Conservation (phyloP, 2,797 vertebrate genomes). For the Poeciliopsis paucimaculata region DNA sequence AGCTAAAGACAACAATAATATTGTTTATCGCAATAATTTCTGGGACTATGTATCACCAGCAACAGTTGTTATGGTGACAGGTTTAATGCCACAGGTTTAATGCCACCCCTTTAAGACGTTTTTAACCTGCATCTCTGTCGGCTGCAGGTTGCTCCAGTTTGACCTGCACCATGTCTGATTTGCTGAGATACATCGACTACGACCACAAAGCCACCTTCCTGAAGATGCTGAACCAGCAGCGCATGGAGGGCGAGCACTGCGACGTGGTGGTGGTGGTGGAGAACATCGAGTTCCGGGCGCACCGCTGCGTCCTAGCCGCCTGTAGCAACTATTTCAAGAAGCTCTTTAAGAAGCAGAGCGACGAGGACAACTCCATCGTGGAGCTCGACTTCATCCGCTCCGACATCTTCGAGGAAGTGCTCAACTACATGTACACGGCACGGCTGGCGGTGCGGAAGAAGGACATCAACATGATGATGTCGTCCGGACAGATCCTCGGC, state of each 20-base stretch:
- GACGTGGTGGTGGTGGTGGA: conserved; percentile 96
- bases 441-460: conserved; percentile 94
- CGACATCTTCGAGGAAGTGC: conserved; percentile 95
- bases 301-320: conserved; percentile 92
- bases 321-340: conserved; percentile 98
- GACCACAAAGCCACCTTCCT: conserved; percentile 96
- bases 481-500: conserved; percentile 92
- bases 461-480: conserved; percentile 98
- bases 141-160: conserved; percentile 62
- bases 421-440: conserved; percentile 97
- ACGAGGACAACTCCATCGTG: conserved; percentile 94
- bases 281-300: conserved; percentile 95
- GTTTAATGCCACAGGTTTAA: no score
- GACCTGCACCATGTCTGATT: conserved; percentile 91
- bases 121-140: neutral
- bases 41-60: no score
- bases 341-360: conserved; percentile 94
- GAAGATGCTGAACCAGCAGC: conserved; percentile 94
- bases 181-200: conserved; percentile 95
- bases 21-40: no score
- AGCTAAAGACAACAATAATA: no score
- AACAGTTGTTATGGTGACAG: no score
- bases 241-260: conserved; percentile 95
- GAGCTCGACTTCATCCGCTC: conserved; percentile 96
- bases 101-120: no score